Conservation (phyloP, 1,140 invertebrate genomes). For the Conus ventricosus region DNA sequence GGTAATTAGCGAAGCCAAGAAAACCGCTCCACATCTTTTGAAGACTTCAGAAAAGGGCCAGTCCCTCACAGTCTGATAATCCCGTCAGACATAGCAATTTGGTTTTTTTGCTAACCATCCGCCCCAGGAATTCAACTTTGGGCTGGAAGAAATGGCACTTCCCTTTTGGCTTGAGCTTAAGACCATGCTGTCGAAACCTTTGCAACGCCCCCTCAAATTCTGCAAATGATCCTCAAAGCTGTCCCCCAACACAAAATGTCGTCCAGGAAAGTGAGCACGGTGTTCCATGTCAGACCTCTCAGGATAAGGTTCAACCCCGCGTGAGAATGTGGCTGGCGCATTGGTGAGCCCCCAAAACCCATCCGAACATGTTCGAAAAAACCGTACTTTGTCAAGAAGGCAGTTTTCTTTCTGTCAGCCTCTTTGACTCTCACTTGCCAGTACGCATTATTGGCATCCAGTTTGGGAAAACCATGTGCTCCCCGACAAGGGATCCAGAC, state of each 20-base stretch:
- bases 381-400: conserved; percentile 47
- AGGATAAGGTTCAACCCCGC: conserved; percentile 15
- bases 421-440: conserved; percentile 39
- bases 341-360: conserved; percentile 49
- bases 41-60: conserved; percentile 27
- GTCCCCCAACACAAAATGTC: conserved; percentile 22
- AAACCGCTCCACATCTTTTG: conserved; percentile 39
- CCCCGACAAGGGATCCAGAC: conserved; percentile 30
- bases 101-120: conserved; percentile 22
- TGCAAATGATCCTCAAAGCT: not conserved
- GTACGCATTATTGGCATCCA: conserved; percentile 37
- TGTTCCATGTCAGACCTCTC: conserved; percentile 21
- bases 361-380: conserved; percentile 42
- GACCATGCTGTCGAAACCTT: not conserved
- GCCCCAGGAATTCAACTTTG: conserved; percentile 41
- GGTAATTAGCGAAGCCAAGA: conserved; percentile 49
- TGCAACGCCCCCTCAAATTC: conserved; percentile 25
- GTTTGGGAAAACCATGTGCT: conserved; percentile 37
- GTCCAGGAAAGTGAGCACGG: conserved; percentile 28
- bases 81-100: not conserved
- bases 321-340: conserved; percentile 21
- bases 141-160: conserved; percentile 46
- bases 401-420: conserved; percentile 45
- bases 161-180: conserved; percentile 40
- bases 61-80: conserved; percentile 9